Percentiles rank a stretch among this genome's conserved stretches.
Evolutionary conservation across 2,797 vertebrate genomes (phyloP).

Genomic region (Enteromius thamalakanensis): DNA sequence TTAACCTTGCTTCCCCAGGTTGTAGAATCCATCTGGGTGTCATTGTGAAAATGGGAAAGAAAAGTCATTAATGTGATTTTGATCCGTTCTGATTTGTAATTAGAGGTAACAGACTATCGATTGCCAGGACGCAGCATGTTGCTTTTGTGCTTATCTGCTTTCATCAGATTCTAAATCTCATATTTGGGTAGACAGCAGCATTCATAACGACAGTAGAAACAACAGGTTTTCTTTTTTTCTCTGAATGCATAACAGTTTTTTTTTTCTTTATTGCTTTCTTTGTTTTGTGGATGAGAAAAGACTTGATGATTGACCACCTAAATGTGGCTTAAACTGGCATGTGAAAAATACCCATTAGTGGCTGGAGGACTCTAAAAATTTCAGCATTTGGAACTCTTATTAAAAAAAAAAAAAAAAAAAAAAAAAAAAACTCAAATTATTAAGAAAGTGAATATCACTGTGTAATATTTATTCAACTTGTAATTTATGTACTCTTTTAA

Average conservation of each 20-base stretch:
- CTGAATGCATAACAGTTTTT: constrained; percentile 77
- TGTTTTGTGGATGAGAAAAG: constrained; percentile 80
- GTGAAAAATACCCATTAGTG: constrained; percentile 79
- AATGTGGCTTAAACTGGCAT: constrained; percentile 84
- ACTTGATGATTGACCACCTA: constrained; percentile 82
- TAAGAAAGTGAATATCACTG: constrained; percentile 96
- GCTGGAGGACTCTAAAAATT: constrained; percentile 84
- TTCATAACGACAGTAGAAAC: constrained; percentile 77
- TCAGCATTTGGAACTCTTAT: constrained; percentile 95
- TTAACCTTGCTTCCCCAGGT: constrained; percentile 18
- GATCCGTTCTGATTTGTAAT: constrained; percentile 35
- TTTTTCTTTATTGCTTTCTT: constrained; percentile 38
- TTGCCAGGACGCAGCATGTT: constrained; percentile 13
- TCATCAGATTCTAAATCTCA: constrained; percentile 85
- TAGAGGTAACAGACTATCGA: background rate
- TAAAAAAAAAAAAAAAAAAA: constrained; percentile 73
- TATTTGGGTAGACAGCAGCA: constrained; percentile 85
- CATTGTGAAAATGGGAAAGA: constrained; percentile 15
- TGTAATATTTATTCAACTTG: constrained; percentile 99
- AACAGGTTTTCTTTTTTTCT: constrained; percentile 80
- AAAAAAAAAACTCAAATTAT: constrained; percentile 84
- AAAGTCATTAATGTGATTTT: constrained; percentile 31
- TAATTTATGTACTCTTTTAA: constrained; percentile 99
- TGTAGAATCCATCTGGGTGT: constrained; percentile 27
- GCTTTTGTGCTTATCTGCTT: constrained; percentile 63